Evolutionary conservation across 2,888 invertebrate species (phyloP), one percentile per base, ranked within the genome.

Genomic region (Sympetrum striolatum): DNA sequence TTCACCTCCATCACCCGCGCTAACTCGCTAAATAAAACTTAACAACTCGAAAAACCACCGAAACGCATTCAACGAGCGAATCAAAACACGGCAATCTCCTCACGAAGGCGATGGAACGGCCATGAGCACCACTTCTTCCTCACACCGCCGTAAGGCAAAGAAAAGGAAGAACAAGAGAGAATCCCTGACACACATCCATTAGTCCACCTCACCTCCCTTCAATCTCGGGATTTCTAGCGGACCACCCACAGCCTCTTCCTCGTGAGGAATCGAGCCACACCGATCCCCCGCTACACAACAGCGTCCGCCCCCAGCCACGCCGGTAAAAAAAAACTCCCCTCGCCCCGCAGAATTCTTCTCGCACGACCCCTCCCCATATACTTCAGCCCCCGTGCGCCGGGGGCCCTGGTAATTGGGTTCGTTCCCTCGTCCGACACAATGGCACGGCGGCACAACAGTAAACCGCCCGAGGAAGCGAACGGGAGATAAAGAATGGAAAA

Each of bases 321-420:
- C 64, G 64, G n/a, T 64, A 64, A 73, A 31, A 64, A 64, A 73
- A 73, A 73, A 73, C 25, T 73, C 73, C n/a, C 64, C 25, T 64
- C 64, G 14, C 22, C n/a, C 64, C 25, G 25, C 31, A 39, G n/a
- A 81, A 53, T 53, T 53, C 73, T 73, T 73, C 73, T 64, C 64
- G n/a, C 35, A 58, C 15, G 31, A 39, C 3, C 35, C 53, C 82
- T 25, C 35, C 82, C 31, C 25, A 18, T 53, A 53, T 5, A 18
- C 35, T 18, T 14, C 25, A 35, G 18, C 58, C 25, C 48, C 82
- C 31, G 53, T 15, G 53, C 82, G 48, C 58, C 82, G 18, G 31
- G 53, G 82, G 82, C 53, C 12, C 82, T 48, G 25, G 82, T 82
- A 82, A 82, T 82, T 82, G 82, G 82, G 82, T 82, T 82, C 82